Conservation (phyloP, 2,888 invertebrate species). For the Mythimna ferrago region DNA sequence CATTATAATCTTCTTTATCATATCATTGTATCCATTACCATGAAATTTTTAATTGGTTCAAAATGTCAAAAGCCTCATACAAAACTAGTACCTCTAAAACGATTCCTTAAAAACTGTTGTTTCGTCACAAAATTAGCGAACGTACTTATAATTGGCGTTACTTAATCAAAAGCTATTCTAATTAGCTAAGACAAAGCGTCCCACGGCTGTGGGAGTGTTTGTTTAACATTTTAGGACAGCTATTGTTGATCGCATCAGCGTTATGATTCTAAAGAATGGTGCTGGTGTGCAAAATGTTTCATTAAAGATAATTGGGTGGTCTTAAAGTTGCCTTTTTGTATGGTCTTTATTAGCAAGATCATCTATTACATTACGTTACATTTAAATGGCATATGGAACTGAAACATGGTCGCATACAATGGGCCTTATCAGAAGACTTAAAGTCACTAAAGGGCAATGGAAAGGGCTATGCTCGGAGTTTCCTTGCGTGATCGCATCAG, state of each 20-base stretch:
- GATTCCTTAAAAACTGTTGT: constrained; percentile 23
- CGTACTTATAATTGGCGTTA: constrained; percentile 38
- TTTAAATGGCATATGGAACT: too few relatives aligned
- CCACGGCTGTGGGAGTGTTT: constrained; percentile 60
- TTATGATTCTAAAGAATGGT: constrained; percentile 45
- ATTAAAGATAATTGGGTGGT: constrained; percentile 37
- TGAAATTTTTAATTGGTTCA: not conserved
- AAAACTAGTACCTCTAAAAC: not conserved
- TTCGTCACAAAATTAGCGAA: constrained; percentile 44
- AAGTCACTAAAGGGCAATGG: too few relatives aligned
- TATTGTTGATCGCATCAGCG: constrained; percentile 44
- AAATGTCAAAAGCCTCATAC: not conserved
- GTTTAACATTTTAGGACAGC: constrained; percentile 47
- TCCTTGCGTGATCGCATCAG: too few relatives aligned
- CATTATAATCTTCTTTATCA: too few relatives aligned
- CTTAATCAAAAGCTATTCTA: constrained; percentile 54
- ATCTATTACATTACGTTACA: too few relatives aligned
- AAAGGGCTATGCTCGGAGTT: too few relatives aligned
- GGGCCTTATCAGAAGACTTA: too few relatives aligned
- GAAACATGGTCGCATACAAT: too few relatives aligned
- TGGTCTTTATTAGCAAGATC: constrained; percentile 2
- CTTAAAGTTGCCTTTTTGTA: not conserved
- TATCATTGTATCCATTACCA: too few relatives aligned
- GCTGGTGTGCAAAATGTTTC: constrained; percentile 24
- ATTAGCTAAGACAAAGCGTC: constrained; percentile 56